A percentile compares a stretch with the other conserved stretches of the same genome.
Evolutionary conservation across 2,888 invertebrate genomes (phyloP).

Genomic region (Chydorus sphaericus): DNA sequence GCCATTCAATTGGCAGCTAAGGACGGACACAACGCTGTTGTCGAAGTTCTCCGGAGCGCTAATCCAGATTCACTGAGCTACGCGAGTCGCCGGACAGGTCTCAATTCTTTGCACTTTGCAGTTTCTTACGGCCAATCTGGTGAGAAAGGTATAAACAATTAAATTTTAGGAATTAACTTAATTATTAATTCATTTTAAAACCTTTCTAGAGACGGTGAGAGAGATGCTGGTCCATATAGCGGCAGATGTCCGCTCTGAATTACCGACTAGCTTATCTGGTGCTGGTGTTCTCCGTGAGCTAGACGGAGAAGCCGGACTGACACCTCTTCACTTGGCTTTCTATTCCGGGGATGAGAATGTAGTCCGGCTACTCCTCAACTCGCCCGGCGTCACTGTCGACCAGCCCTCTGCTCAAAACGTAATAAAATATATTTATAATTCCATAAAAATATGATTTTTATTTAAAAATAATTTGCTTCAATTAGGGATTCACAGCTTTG

Average conservation of each 20-base stretch:
- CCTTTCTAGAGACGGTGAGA: conserved; percentile 66
- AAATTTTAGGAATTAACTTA: not conserved
- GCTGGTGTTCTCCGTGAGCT: conserved; percentile 48
- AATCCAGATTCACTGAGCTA: conserved; percentile 74
- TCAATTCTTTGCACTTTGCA: conserved; percentile 93
- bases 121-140: conserved; percentile 93
- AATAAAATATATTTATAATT: conserved; percentile 22
- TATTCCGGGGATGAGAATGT: conserved; percentile 98
- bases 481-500: conserved; percentile 85
- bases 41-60: conserved; percentile 63
- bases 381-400: conserved; percentile 94
- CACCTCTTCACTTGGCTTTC: conserved; percentile 89
- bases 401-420: conserved; percentile 80
- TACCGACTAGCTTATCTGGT: conserved; percentile 43
- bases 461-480: not conserved
- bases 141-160: conserved; percentile 24
- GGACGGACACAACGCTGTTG: conserved; percentile 83
- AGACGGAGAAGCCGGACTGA: conserved; percentile 92
- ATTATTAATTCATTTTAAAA: too few relatives aligned
- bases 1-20: conserved; percentile 92
- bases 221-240: conserved; percentile 85
- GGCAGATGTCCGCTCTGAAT: conserved; percentile 88
- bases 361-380: conserved; percentile 85
- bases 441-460: too few relatives aligned
- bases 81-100: conserved; percentile 86